These are phyloP conservation scores for Pteruthius melanotis DNA, from an alignment of 2,113 vertebrate genomes.

Conservation along the genomic window DNA sequence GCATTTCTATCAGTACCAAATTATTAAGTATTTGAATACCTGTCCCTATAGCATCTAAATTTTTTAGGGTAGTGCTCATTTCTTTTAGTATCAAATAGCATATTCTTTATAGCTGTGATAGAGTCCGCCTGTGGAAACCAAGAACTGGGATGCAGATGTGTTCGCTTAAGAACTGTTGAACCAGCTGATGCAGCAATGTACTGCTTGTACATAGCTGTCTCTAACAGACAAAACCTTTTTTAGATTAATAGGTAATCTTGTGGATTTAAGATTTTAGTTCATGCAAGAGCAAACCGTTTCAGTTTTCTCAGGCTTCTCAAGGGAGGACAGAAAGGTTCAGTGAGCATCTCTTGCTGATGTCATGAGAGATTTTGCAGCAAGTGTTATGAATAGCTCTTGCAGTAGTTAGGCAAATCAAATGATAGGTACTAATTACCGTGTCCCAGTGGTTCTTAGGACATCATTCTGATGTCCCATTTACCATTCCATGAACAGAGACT, in stretches of 20 bases:
- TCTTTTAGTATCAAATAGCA: not conserved
- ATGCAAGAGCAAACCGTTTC: not conserved
- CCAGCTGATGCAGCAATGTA: not conserved
- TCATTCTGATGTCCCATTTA: not conserved
- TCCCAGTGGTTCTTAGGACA: not conserved
- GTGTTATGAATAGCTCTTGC: not conserved
- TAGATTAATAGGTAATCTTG: not conserved
- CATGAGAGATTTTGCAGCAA: not conserved
- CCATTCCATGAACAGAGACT: not conserved
- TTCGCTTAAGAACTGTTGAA: not conserved
- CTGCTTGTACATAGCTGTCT: not conserved
- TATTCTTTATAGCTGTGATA: not conserved
- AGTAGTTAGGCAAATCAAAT: not conserved
- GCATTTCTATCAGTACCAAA: not conserved
- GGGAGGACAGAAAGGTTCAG: not conserved
- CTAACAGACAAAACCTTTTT: not conserved
- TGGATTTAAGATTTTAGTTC: not conserved
- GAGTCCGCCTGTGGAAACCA: not conserved
- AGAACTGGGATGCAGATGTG: not conserved
- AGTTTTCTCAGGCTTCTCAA: not conserved
- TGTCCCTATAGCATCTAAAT: not conserved
- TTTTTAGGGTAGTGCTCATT: not conserved
- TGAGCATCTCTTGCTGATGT: not conserved
- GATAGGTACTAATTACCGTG: not conserved
- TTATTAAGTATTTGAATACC: constrained; percentile 17